Evolutionary conservation across 2,797 vertebrate species (phyloP), one percentile per base, ranked within the genome.

Genomic region (Serranus cabrilla): DNA sequence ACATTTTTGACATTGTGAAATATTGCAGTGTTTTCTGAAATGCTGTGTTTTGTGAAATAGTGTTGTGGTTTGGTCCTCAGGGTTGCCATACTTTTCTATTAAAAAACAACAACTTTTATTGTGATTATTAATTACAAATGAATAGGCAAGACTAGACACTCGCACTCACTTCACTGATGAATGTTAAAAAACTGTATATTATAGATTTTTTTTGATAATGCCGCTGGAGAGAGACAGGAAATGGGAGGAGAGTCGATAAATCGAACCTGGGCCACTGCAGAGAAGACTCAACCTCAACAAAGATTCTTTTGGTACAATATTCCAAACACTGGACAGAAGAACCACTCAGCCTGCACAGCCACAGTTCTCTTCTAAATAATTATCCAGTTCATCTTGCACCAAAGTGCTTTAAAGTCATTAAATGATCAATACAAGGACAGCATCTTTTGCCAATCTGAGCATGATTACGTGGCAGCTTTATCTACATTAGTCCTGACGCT

Each of bases 81-180:
- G 27, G 3, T 31, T 6, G 6, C 27, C 27, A 31, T 31, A 31
- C 27, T 31, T 31, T 31, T 3, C 6, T 31, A 3, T 31, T 31
- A 31, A 18, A 45, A 49, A 54, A 70, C 3, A 21, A 5, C 4
- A 39, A n/a, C n/a, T n/a, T 16, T 20, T 37, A 17, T 62, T 31
- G 14, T n/a, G 23, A 73, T 39, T 31, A 42, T 21, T 14, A 68
- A 37, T 27, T 4, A 40, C 37, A 25, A 60, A 68, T 75, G 2
- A 49, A 18, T 11, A 21, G 27, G 18, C 17, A 13, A 11, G 31
- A 40, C 12, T 2, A 7, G 42, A 23, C 5, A 18, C 23, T 23
- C 9, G 12, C 27, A 3, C 27, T 31, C 13, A 46, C 12, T 49
- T 37, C 14, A 47, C 45, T 46, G 31, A 61, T 49, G 10, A 16